Evolutionary conservation across 2,888 invertebrate genomes (phyloP), one percentile per base, ranked within the genome.

Genomic region (Epirrhoe tristata): DNA sequence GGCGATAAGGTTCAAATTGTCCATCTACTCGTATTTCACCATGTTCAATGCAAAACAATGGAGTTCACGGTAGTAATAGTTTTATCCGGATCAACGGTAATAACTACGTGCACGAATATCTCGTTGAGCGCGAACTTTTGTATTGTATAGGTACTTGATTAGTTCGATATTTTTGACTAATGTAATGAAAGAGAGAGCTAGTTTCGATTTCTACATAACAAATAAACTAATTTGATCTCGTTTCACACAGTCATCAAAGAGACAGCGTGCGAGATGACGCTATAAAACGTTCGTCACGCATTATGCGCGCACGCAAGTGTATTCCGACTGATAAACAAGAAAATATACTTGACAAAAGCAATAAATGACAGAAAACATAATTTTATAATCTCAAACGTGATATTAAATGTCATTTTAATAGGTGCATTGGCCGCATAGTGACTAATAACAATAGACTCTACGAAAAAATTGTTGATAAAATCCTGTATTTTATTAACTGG

Each of bases 1-100:
- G 46, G 48, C 46, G 54, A 50, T 69, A 66, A 63, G 59, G 59
- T 63, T 53, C 59, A 66, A 62, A 69, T 59, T 59, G 39, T 51
- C 48, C 14, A 17, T 57, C 6, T 39, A 51, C 43, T 51, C 50
- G 34, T 53, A 58, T 55, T 46, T 32, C 16, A 60, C 39, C 48
- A 36, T 52, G 43, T 39, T 24, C 43, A 34, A 14, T 50, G 12
- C 65, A 51, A 62, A 57, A 62, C 68, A 69, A 69, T 62, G 39
- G 52, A 52, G 14, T 55, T 34, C n/a, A 39, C 39, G 12, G 50
- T 58, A 55, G 67, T 63, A 58, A 54, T 51, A 56, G 54, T 54
- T 53, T 36, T 43, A 58, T 56, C 51, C 39, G 36, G 31, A 61
- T 57, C 53, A 39, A 48, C 31, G 36, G n/a, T 53, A 60, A 63